These are phyloP conservation scores for Ommatoiulus sabulosus DNA, from an alignment of 2,888 invertebrate species.

Conservation along the genomic window DNA sequence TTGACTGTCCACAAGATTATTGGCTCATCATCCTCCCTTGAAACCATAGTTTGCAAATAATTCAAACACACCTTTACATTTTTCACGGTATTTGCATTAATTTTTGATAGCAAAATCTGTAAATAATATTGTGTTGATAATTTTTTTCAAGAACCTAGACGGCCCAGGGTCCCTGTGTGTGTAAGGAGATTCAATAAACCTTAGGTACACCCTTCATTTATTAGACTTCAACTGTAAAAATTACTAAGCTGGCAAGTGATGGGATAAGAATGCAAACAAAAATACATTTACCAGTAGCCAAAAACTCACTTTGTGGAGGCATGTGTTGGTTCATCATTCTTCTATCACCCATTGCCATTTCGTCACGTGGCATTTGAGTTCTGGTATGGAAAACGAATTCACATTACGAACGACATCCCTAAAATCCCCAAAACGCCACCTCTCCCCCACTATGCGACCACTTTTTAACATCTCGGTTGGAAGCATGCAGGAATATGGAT, in stretches of 20 bases:
- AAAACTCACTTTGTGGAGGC: conserved; percentile 53
- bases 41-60: no score
- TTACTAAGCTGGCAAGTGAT: background rate
- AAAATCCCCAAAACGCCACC: no score
- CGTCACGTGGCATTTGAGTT: conserved; percentile 55
- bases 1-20: no score
- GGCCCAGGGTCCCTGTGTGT: no score
- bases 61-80: no score
- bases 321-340: conserved; percentile 55
- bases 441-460: background rate
- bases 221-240: background rate
- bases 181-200: no score
- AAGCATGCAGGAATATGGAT: background rate
- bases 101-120: no score
- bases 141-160: no score
- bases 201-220: no score
- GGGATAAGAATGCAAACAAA: background rate
- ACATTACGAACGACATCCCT: background rate
- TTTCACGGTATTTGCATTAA: no score
- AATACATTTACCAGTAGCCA: background rate
- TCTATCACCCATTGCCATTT: conserved; percentile 50
- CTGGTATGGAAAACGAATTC: conserved; percentile 43
- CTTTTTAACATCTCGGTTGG: background rate
- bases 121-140: no score
- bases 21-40: no score